Percentiles rank a stretch among this genome's conserved stretches.
Conservation (phyloP, 1,140 invertebrate species). For the Tigriopus japonicus region DNA sequence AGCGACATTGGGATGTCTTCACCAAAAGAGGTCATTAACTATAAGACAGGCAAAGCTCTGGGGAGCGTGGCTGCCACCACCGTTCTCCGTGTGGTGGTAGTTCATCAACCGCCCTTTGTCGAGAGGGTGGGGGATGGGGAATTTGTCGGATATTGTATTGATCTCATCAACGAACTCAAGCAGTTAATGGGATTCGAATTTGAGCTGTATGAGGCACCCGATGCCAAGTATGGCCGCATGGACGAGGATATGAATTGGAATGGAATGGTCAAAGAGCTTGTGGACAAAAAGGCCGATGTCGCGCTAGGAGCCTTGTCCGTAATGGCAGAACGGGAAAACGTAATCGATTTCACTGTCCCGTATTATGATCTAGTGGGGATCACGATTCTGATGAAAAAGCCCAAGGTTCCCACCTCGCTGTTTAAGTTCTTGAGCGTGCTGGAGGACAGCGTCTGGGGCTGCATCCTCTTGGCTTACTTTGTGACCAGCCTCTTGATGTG, state of each 20-base stretch:
- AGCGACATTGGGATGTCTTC: conserved; percentile 40
- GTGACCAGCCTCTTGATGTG: conserved; percentile 87
- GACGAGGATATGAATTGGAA: conserved; percentile 65
- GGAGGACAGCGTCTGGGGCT: conserved; percentile 87
- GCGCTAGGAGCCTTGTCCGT: conserved; percentile 55
- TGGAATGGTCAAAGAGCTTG: conserved; percentile 73
- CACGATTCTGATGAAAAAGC: conserved; percentile 70
- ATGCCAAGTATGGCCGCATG: conserved; percentile 65
- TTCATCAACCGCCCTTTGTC: conserved; percentile 68
- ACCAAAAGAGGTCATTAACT: conserved; percentile 30
- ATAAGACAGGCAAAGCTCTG: conserved; percentile 37
- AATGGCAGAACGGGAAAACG: conserved; percentile 82
- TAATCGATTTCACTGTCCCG: conserved; percentile 84
- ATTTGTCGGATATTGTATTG: conserved; percentile 80
- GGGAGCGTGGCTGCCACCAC: conserved; percentile 53
- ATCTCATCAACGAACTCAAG: conserved; percentile 65
- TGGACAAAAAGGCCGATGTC: conserved; percentile 72
- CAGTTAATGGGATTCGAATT: conserved; percentile 70
- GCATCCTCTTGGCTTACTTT: conserved; percentile 83
- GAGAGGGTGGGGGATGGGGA: conserved; percentile 27
- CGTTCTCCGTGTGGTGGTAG: conserved; percentile 49
- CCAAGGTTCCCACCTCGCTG: conserved; percentile 55
- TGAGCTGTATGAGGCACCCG: conserved; percentile 52
- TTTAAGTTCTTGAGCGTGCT: conserved; percentile 94
- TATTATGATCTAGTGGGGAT: conserved; percentile 89